phyloP scores from a whole-genome alignment of 2,113 vertebrate genomes.

The Corythoichthys haematopterus region DNA sequence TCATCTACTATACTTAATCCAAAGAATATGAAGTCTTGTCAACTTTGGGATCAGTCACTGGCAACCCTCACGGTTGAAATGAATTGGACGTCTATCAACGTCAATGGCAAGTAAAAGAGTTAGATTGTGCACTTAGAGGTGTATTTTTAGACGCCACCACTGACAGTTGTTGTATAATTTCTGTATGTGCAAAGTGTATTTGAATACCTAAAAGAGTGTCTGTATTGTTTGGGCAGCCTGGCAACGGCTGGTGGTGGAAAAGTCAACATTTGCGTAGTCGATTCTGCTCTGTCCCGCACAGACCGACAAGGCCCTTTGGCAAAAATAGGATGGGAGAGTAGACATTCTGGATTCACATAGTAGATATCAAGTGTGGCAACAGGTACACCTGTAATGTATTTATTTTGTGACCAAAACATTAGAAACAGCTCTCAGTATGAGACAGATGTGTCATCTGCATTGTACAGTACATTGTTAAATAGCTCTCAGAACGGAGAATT shows the following conservation, averaged over 20 bases:
- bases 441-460: neutral
- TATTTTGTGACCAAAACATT: neutral
- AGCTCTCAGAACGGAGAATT: neutral
- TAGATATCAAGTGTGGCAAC: neutral
- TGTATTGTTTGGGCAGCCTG: conserved; percentile 20
- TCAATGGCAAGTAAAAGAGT: too few species aligned
- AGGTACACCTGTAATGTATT: neutral
- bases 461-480: too few species aligned
- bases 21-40: too few species aligned
- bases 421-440: neutral
- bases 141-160: neutral
- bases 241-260: conserved; percentile 20
- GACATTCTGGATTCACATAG: conserved; percentile 29
- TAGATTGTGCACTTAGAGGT: too few species aligned
- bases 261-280: conserved; percentile 24
- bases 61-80: too few species aligned
- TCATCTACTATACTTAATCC: too few species aligned
- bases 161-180: conserved; percentile 1
- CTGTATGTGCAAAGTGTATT: neutral
- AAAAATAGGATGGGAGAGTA: conserved; percentile 15
- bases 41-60: too few species aligned
- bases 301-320: conserved; percentile 47
- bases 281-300: conserved; percentile 14
- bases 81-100: too few species aligned
- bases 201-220: neutral